A percentile compares a stretch with the other conserved stretches of the same genome.
Conservation (phyloP, 2,797 vertebrate species). For the Tenualosa thibaudeaui region DNA sequence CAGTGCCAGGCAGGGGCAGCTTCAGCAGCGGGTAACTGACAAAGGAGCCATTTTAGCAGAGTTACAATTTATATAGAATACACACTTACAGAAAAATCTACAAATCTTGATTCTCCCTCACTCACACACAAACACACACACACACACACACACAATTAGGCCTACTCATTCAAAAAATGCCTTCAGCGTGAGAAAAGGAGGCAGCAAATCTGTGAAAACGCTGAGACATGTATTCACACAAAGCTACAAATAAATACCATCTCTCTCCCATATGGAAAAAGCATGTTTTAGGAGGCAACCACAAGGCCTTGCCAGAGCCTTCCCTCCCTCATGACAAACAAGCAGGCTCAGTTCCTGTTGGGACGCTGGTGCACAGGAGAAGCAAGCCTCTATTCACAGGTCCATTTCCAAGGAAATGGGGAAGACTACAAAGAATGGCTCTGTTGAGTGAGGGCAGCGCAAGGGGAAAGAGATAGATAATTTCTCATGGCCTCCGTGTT, state of each 20-base stretch:
- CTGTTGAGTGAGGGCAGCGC: background rate
- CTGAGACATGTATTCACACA: slow-evolving; percentile 12
- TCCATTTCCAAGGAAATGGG: background rate
- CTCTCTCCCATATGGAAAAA: background rate
- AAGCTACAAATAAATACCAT: background rate
- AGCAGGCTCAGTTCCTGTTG: background rate
- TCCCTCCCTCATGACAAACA: slow-evolving; percentile 19
- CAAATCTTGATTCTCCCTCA: no score
- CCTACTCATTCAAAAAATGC: background rate
- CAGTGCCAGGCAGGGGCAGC: slow-evolving; percentile 93
- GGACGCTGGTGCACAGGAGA: background rate
- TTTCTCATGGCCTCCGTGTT: slow-evolving; percentile 15
- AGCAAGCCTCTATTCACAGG: background rate
- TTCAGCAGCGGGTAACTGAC: slow-evolving; percentile 89
- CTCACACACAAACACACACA: background rate
- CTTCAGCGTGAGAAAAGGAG: background rate
- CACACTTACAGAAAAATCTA: background rate
- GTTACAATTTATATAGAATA: background rate
- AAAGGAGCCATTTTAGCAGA: background rate
- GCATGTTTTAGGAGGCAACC: background rate
- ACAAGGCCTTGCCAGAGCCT: background rate
- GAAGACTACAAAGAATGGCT: background rate
- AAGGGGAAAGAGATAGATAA: background rate
- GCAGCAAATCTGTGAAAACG: background rate
- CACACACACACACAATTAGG: background rate